phyloP scores from a whole-genome alignment of 2,888 invertebrate species.

The Blastobasis adustella region DNA sequence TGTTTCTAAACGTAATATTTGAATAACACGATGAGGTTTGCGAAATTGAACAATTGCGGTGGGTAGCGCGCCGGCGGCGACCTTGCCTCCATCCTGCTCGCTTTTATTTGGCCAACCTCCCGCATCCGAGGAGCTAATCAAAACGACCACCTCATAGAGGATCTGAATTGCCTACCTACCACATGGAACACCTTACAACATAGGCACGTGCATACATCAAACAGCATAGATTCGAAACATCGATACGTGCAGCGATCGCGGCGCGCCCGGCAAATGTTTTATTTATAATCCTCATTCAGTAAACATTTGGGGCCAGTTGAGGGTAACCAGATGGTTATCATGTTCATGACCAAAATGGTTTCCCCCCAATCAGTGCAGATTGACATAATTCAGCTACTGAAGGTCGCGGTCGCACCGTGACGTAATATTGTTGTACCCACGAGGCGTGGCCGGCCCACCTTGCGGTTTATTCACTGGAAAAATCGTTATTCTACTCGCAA shows the following conservation, averaged over 20 bases:
- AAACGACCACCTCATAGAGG: not conserved
- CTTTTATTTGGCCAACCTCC: slow-evolving; percentile 19
- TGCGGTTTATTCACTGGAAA: slow-evolving; percentile 29
- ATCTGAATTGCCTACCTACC: too few species aligned
- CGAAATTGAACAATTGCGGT: slow-evolving; percentile 6
- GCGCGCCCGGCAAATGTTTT: not conserved
- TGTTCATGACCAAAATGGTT: slow-evolving; percentile 1
- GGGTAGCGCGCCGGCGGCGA: slow-evolving; percentile 7
- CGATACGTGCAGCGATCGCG: not conserved
- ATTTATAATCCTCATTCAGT: not conserved
- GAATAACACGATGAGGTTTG: not conserved
- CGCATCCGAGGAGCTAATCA: slow-evolving; percentile 2
- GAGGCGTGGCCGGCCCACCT: slow-evolving; percentile 44
- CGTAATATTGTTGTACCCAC: slow-evolving; percentile 26
- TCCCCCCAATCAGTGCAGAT: slow-evolving; percentile 16
- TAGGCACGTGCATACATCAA: too few species aligned
- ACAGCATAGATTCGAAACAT: too few species aligned
- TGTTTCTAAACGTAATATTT: too few species aligned
- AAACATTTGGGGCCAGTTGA: slow-evolving; percentile 3
- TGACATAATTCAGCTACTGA: slow-evolving; percentile 31
- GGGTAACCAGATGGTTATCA: slow-evolving; percentile 3
- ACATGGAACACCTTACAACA: too few species aligned
- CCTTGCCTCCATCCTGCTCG: slow-evolving; percentile 27
- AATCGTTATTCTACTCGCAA: slow-evolving; percentile 26
- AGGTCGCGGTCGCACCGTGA: slow-evolving; percentile 34